Evolutionary conservation across 2,888 invertebrate species (phyloP).

Genomic region (Meiosimyza platycephala): DNA sequence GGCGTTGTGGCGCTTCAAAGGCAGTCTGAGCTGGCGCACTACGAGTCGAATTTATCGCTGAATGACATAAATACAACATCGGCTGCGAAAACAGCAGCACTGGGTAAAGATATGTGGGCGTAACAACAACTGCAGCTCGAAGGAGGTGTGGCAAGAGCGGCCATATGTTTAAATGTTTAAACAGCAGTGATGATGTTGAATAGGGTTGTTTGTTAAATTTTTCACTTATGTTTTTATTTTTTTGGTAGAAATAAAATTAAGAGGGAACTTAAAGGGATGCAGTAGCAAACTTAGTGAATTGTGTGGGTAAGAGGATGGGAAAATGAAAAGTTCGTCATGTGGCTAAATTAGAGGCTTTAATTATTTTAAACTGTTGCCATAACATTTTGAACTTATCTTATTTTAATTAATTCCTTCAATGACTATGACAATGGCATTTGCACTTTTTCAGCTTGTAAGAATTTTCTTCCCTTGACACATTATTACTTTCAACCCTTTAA

Average conservation of each 20-base stretch:
- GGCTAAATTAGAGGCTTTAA: too few species aligned
- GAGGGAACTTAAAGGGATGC: not conserved
- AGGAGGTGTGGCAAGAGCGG: constrained; percentile 42
- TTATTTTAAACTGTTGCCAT: too few species aligned
- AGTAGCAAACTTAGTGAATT: not conserved
- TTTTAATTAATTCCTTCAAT: too few species aligned
- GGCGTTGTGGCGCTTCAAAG: too few species aligned
- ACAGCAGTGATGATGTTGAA: not conserved
- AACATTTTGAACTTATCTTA: too few species aligned
- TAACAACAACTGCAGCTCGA: constrained; percentile 51
- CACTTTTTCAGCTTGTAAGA: too few species aligned
- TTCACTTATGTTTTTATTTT: not conserved
- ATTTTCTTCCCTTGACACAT: too few species aligned
- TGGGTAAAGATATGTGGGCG: constrained; percentile 59
- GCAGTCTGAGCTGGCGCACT: constrained; percentile 55
- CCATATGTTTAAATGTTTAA: constrained; percentile 48
- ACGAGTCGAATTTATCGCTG: constrained; percentile 63
- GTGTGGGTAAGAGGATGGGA: not conserved
- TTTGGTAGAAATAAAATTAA: not conserved
- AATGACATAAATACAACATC: constrained; percentile 54
- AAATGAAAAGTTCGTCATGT: not conserved
- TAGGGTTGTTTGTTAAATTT: not conserved
- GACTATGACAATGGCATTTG: too few species aligned
- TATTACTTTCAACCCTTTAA: too few species aligned
- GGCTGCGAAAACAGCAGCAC: constrained; percentile 47